Conservation (phyloP, 2,888 invertebrate species). For the Anaspis maculata region DNA sequence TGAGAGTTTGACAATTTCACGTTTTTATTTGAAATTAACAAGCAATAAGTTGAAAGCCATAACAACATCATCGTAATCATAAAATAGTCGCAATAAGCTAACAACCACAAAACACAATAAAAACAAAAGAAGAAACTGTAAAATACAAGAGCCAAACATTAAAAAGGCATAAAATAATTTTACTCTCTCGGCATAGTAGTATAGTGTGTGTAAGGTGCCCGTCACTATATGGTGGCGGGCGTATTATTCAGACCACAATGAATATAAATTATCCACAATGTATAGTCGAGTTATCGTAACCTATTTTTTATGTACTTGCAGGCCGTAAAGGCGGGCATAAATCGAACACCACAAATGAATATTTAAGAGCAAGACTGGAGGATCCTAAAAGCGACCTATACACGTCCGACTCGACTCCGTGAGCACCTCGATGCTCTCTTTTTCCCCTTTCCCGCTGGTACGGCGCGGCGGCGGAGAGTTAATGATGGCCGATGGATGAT, state of each 20-base stretch:
- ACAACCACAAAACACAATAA: conserved; percentile 17
- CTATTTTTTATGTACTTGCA: conserved; percentile 29
- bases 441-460: too few relatives aligned
- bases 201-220: too few relatives aligned
- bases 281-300: conserved; percentile 29
- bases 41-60: conserved; percentile 16
- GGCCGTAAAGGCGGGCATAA: conserved; percentile 28
- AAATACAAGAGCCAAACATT: conserved; percentile 19
- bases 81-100: conserved; percentile 17
- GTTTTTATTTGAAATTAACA: conserved; percentile 18
- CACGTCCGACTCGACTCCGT: too few relatives aligned
- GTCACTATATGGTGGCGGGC: conserved; percentile 17
- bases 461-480: too few relatives aligned
- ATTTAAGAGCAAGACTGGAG: conserved; percentile 11
- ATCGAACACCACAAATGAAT: conserved; percentile 26
- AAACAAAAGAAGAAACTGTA: conserved; percentile 16
- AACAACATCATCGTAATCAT: conserved; percentile 19
- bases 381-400: conserved; percentile 1
- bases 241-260: conserved; percentile 18
- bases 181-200: too few relatives aligned
- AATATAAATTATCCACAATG: conserved; percentile 28
- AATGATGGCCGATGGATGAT: too few relatives aligned
- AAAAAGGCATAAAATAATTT: conserved; percentile 22
- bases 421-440: too few relatives aligned
- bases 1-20: conserved; percentile 13